phyloP scores from a whole-genome alignment of 1,140 invertebrate genomes.

The Coelopa frigida region DNA sequence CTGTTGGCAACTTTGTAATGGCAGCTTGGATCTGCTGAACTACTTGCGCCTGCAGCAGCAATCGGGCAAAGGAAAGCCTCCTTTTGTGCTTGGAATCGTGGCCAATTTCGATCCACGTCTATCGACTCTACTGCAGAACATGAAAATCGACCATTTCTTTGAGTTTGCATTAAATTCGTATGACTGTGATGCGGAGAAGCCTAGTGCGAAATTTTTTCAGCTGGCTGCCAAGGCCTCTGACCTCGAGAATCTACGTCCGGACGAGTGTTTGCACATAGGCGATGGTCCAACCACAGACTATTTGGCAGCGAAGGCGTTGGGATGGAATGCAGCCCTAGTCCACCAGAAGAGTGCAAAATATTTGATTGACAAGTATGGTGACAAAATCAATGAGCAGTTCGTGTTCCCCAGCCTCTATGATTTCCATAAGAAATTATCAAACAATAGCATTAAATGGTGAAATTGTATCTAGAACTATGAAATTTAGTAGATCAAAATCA shows the following conservation, averaged over 20 bases:
- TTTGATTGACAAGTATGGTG: conserved; percentile 32
- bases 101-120: conserved; percentile 85
- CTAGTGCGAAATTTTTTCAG: conserved; percentile 64
- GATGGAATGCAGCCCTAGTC: conserved; percentile 67
- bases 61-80: conserved; percentile 14
- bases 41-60: conserved; percentile 46
- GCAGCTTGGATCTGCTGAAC: conserved; percentile 56
- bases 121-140: conserved; percentile 55
- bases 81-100: conserved; percentile 64
- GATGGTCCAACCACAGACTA: conserved; percentile 71
- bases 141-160: conserved; percentile 62
- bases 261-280: conserved; percentile 73
- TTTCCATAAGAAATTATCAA: conserved; percentile 38
- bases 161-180: conserved; percentile 76
- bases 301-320: conserved; percentile 60
- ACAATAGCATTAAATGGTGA: conserved; percentile 33
- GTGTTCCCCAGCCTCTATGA: conserved; percentile 40
- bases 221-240: conserved; percentile 53
- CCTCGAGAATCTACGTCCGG: conserved; percentile 45
- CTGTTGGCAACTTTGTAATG: conserved; percentile 64
- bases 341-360: conserved; percentile 38
- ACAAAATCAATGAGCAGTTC: conserved; percentile 29
- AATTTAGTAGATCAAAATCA: background rate
- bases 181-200: conserved; percentile 65
- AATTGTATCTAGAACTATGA: background rate